Conservation (phyloP, 2,888 invertebrate species). For the Campoplex nolae region DNA sequence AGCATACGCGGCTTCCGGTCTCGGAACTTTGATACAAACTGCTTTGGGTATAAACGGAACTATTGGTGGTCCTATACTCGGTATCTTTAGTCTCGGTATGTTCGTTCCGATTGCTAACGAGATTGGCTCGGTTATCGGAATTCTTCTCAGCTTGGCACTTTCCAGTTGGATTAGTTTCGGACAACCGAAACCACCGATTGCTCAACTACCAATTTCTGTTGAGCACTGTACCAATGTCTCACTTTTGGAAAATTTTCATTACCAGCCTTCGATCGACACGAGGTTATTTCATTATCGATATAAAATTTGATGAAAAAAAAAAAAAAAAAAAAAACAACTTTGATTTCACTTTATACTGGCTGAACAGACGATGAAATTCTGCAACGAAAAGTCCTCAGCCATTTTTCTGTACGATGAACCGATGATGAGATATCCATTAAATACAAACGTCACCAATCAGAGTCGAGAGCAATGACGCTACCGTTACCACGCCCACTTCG, state of each 20-base stretch:
- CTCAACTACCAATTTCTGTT: conserved; percentile 73
- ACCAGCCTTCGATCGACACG: conserved; percentile 58
- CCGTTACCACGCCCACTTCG: neutral
- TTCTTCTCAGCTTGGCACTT: conserved; percentile 69
- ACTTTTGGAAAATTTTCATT: neutral
- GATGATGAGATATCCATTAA: neutral
- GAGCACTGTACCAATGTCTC: conserved; percentile 72
- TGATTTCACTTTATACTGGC: neutral
- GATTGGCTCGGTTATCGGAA: conserved; percentile 77
- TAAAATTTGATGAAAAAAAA: neutral
- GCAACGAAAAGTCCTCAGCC: neutral
- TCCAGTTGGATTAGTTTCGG: conserved; percentile 76
- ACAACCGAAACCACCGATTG: conserved; percentile 71
- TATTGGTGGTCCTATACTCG: conserved; percentile 94
- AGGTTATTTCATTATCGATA: neutral
- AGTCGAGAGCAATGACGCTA: neutral
- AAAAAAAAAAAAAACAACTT: neutral
- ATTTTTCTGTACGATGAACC: neutral
- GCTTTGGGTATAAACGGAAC: conserved; percentile 94
- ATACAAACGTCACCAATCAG: no score
- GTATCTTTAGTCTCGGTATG: conserved; percentile 95
- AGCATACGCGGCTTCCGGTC: conserved; percentile 76
- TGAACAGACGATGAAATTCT: neutral
- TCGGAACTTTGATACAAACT: conserved; percentile 84
- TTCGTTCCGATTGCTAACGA: conserved; percentile 93